Evolutionary conservation across 23 tunicate species (phyloP).

Genomic region (Halocynthia roretzi): DNA sequence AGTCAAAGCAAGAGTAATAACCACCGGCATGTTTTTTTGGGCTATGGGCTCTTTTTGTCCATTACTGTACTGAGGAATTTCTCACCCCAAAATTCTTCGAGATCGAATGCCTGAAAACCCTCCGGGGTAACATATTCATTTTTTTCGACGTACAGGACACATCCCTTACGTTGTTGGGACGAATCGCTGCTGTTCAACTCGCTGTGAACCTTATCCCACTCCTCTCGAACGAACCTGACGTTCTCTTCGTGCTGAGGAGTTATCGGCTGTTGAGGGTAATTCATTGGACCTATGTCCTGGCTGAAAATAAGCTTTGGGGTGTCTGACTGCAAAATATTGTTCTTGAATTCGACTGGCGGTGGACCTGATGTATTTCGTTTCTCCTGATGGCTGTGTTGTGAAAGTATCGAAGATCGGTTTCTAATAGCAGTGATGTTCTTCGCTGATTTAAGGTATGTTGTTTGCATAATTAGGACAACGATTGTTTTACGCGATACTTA

Average conservation of each 20-base stretch:
- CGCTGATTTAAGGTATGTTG: slow-evolving; percentile 5
- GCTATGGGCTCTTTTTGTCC: neutral
- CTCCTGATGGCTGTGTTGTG: slow-evolving; percentile 17
- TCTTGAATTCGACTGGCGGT: slow-evolving; percentile 15
- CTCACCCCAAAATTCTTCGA: slow-evolving; percentile 29
- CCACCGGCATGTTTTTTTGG: no score
- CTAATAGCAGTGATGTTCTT: neutral
- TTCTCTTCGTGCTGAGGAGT: slow-evolving; percentile 26
- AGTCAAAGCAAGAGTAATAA: no score
- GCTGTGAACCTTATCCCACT: slow-evolving; percentile 6
- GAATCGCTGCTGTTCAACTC: slow-evolving; percentile 4
- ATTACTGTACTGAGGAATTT: neutral
- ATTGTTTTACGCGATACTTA: no score
- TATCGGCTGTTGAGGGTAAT: neutral
- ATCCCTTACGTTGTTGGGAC: slow-evolving; percentile 12
- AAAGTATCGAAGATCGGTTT: neutral
- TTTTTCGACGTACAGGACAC: slow-evolving; percentile 16
- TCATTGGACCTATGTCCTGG: neutral
- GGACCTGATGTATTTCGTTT: neutral
- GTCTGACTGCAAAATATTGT: neutral
- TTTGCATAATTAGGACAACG: neutral
- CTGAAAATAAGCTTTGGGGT: slow-evolving; percentile 17
- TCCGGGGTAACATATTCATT: neutral
- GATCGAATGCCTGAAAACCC: slow-evolving; percentile 15
- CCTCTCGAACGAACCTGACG: slow-evolving; percentile 6